Evolutionary conservation across 2,113 vertebrate species (phyloP).

Genomic region (Neopipo cinnamomea): DNA sequence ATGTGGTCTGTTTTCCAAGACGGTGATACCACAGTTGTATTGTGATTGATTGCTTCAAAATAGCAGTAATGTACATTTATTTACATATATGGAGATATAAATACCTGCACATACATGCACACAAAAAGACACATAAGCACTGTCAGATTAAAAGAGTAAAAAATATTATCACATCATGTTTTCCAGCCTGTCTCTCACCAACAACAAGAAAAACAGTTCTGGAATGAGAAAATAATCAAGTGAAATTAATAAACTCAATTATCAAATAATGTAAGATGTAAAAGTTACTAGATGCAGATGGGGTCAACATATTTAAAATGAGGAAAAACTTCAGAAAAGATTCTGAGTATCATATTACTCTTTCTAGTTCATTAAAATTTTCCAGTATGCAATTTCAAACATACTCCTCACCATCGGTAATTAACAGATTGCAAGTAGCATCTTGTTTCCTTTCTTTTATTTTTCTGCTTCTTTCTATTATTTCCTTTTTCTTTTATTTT

Average conservation of each 20-base stretch:
- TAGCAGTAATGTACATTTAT: background rate
- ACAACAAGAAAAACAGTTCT: background rate
- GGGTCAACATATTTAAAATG: background rate
- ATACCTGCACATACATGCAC: background rate
- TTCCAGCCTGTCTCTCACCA: background rate
- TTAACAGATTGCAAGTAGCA: background rate
- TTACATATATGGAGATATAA: background rate
- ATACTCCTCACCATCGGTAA: background rate
- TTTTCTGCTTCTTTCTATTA: too few relatives aligned
- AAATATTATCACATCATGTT: background rate
- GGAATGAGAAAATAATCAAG: background rate
- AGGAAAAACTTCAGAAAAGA: background rate
- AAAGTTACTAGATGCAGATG: background rate
- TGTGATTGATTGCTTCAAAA: background rate
- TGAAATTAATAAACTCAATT: background rate
- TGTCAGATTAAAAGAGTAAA: background rate
- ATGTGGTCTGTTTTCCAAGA: background rate
- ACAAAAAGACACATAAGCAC: background rate
- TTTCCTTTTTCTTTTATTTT: background rate
- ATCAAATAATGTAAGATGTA: background rate
- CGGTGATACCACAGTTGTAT: background rate
- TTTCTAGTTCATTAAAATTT: background rate
- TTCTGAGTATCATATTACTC: background rate
- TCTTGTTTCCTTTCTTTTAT: background rate
- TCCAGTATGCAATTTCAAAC: background rate